These are phyloP conservation scores for Potamarius usumacintae DNA, from an alignment of 2,113 vertebrate species.

Conservation along the genomic window DNA sequence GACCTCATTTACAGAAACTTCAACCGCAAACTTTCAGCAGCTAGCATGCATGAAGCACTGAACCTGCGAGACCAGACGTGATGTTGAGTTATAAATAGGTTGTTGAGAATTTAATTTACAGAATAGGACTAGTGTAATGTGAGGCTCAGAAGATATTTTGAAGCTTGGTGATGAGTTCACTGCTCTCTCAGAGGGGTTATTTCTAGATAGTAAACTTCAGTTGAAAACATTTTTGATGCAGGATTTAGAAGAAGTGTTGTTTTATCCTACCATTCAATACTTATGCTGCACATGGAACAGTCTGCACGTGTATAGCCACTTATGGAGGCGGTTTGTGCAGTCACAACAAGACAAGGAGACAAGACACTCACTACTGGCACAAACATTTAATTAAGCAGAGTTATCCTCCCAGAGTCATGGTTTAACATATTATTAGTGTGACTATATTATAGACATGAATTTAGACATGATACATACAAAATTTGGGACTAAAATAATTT, in stretches of 20 bases:
- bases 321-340: no score
- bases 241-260: neutral
- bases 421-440: neutral
- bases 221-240: neutral
- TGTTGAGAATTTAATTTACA: neutral
- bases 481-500: neutral
- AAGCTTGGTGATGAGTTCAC: neutral
- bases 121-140: neutral
- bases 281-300: no score
- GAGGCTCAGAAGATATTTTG: neutral
- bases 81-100: neutral
- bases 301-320: no score
- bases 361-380: neutral
- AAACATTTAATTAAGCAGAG: neutral
- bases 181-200: neutral
- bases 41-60: slow-evolving; percentile 93
- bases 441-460: neutral
- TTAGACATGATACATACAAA: neutral
- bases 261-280: neutral
- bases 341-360: no score
- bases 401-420: neutral
- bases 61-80: slow-evolving; percentile 67
- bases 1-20: slow-evolving; percentile 94
- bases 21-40: slow-evolving; percentile 90
- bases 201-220: neutral